Conservation (phyloP, 2,797 vertebrate species). For the Spinibarbus caldwelli region DNA sequence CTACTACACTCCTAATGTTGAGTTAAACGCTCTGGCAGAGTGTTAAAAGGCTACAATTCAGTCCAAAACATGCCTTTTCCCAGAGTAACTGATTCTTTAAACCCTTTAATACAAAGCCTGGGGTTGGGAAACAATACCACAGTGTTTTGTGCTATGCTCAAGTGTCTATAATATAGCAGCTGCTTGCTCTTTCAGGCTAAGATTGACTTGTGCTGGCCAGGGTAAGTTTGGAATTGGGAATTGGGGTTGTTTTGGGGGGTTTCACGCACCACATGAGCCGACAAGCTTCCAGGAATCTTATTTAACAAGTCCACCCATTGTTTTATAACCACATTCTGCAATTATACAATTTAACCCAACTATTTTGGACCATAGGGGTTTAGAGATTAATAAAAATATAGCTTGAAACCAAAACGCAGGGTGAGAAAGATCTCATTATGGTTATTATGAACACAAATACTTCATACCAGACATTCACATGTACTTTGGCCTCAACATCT, state of each 20-base stretch:
- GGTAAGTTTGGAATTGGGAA: slow-evolving; percentile 23
- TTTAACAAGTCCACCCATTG: slow-evolving; percentile 53
- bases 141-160: slow-evolving; percentile 40
- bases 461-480: slow-evolving; percentile 25
- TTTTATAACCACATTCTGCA: slow-evolving; percentile 49
- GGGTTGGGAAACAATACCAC: slow-evolving; percentile 44
- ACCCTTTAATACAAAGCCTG: slow-evolving; percentile 34
- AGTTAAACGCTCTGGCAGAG: slow-evolving; percentile 9
- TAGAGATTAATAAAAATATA: slow-evolving; percentile 18
- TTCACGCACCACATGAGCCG: slow-evolving; percentile 40
- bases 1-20: background rate
- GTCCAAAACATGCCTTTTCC: slow-evolving; percentile 42
- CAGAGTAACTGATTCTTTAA: slow-evolving; percentile 46
- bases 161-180: slow-evolving; percentile 44
- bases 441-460: slow-evolving; percentile 10
- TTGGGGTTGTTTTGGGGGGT: slow-evolving; percentile 18
- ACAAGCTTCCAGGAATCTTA: slow-evolving; percentile 51
- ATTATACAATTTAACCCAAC: slow-evolving; percentile 42
- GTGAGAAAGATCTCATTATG: slow-evolving; percentile 33
- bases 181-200: slow-evolving; percentile 31
- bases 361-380: slow-evolving; percentile 28
- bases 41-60: slow-evolving; percentile 13
- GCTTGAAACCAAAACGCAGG: slow-evolving; percentile 11
- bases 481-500: slow-evolving; percentile 22
- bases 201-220: slow-evolving; percentile 30